phyloP scores from a whole-genome alignment of 2,113 vertebrate species.

The Patagioenas fasciata region DNA sequence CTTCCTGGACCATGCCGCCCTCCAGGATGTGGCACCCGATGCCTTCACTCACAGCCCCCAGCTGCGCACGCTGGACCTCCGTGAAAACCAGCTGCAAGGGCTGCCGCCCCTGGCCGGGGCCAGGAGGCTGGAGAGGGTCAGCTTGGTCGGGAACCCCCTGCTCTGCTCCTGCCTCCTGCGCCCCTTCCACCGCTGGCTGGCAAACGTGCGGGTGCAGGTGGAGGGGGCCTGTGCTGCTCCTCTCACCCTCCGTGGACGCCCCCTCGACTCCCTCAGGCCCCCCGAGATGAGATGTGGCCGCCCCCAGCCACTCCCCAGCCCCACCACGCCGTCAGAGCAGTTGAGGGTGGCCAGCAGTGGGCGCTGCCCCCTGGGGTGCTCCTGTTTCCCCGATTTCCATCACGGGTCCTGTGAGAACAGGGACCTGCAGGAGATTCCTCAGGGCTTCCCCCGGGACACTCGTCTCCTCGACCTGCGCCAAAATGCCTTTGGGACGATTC shows the following conservation, averaged over 20 bases:
- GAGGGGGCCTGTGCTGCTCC: constrained; percentile 81
- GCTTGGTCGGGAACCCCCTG: constrained; percentile 86
- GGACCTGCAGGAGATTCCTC: constrained; percentile 80
- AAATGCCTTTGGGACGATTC: constrained; percentile 82
- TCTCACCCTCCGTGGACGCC: constrained; percentile 77
- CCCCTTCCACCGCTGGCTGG: constrained; percentile 86
- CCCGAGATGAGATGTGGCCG: constrained; percentile 81
- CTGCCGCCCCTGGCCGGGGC: constrained; percentile 81
- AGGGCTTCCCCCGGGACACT: constrained; percentile 80
- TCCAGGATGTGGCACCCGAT: constrained; percentile 84
- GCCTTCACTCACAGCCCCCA: constrained; percentile 82
- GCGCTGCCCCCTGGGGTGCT: constrained; percentile 81
- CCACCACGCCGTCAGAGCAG: background rate
- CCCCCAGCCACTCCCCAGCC: background rate
- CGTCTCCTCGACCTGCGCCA: constrained; percentile 84
- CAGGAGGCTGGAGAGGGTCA: constrained; percentile 74
- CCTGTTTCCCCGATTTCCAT: constrained; percentile 76
- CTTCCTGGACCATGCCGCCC: constrained; percentile 84
- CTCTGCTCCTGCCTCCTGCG: constrained; percentile 88
- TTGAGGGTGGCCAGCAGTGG: background rate
- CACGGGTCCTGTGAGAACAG: constrained; percentile 85
- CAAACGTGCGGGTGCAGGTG: constrained; percentile 67
- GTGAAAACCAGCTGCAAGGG: constrained; percentile 85
- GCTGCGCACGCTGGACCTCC: constrained; percentile 84
- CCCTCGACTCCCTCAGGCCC: constrained; percentile 79